Evolutionary conservation across 2,797 vertebrate species (phyloP).

Genomic region (Carcharodon carcharias): DNA sequence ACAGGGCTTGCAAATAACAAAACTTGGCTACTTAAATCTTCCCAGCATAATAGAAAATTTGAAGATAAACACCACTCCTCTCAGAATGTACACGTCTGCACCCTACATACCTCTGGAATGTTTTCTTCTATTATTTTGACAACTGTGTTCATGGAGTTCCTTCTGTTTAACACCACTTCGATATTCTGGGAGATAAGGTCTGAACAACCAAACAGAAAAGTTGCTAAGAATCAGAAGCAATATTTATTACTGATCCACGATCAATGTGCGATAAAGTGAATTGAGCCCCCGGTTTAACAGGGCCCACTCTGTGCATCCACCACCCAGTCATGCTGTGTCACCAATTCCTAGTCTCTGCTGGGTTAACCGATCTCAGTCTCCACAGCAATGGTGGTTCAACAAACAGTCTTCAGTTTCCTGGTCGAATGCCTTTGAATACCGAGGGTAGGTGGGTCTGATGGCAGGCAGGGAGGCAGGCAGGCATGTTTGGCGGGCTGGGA

Average conservation of each 20-base stretch:
- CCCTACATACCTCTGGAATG: conserved; percentile 72
- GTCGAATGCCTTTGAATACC: not conserved
- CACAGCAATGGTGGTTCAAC: not conserved
- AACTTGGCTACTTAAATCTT: not conserved
- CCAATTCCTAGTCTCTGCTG: not conserved
- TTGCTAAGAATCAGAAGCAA: not conserved
- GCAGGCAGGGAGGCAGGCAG: too few species aligned
- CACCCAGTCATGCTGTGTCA: too few species aligned
- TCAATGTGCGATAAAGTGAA: not conserved
- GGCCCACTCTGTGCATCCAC: too few species aligned
- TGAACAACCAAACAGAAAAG: conserved; percentile 44
- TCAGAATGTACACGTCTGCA: not conserved
- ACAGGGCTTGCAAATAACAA: too few species aligned
- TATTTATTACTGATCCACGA: not conserved
- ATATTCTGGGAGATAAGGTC: conserved; percentile 75
- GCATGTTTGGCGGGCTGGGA: too few species aligned
- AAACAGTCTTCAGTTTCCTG: not conserved
- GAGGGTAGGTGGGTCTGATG: too few species aligned
- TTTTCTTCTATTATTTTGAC: conserved; percentile 79
- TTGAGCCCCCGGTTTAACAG: not conserved
- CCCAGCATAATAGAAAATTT: not conserved
- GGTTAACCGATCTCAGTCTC: not conserved
- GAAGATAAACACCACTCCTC: not conserved
- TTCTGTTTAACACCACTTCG: conserved; percentile 69
- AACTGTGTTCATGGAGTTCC: conserved; percentile 66